Evolutionary conservation across 2,888 invertebrate genomes (phyloP).

Genomic region (Phasia obesa): DNA sequence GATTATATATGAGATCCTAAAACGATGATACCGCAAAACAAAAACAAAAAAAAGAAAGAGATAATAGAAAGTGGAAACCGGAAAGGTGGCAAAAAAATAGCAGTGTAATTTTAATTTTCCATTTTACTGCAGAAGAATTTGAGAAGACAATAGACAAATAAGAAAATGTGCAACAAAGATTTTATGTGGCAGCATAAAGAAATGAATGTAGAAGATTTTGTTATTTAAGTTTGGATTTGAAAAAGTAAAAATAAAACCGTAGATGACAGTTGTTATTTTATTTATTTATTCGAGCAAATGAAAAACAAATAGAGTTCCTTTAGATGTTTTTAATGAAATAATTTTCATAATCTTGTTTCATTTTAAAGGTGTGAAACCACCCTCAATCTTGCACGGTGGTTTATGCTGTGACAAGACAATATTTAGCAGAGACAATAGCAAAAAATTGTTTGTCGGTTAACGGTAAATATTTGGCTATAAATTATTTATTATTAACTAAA

Average conservation of each 20-base stretch:
- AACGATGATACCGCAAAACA: constrained; percentile 20
- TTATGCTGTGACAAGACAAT: too few relatives aligned
- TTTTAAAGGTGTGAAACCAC: constrained; percentile 2
- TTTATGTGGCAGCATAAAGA: neutral
- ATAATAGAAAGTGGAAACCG: neutral
- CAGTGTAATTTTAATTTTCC: constrained; percentile 47
- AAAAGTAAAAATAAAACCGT: neutral
- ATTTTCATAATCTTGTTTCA: too few relatives aligned
- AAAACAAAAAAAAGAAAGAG: neutral
- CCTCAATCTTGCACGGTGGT: too few relatives aligned
- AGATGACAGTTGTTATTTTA: neutral
- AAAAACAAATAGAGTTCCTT: neutral
- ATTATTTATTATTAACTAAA: too few relatives aligned
- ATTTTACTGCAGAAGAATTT: constrained; percentile 24
- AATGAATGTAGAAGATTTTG: neutral
- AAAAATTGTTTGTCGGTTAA: too few relatives aligned
- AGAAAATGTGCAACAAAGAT: constrained; percentile 7
- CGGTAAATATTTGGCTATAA: too few relatives aligned
- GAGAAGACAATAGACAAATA: constrained; percentile 15
- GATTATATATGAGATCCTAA: constrained; percentile 20
- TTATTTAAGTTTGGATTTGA: neutral
- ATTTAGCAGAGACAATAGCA: too few relatives aligned
- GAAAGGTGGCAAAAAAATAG: constrained; percentile 16
- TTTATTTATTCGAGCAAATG: neutral
- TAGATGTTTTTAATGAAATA: too few relatives aligned